A percentile compares a stretch with the other conserved stretches of the same genome.
Conservation (phyloP, 2,888 invertebrate species). For the Pegoplata infirma region DNA sequence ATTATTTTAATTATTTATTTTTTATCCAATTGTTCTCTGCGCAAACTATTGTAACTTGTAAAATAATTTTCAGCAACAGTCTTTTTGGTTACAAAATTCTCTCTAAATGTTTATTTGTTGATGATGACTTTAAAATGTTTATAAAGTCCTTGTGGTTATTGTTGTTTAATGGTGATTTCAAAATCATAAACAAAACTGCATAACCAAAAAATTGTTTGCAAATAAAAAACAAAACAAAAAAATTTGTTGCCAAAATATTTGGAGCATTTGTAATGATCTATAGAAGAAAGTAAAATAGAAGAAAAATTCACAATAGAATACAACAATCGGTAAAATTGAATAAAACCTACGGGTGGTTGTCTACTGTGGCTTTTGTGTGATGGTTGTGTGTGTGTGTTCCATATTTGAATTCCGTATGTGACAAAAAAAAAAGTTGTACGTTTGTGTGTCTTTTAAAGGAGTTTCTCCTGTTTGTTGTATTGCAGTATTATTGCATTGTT, state of each 20-base stretch:
- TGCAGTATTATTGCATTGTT: constrained; percentile 52
- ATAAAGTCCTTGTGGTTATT: not conserved
- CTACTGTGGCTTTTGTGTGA: not conserved
- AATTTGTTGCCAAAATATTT: not conserved
- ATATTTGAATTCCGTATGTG: too few relatives aligned
- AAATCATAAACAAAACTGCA: not conserved
- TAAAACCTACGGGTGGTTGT: constrained; percentile 53
- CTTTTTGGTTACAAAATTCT: too few relatives aligned
- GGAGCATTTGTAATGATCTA: not conserved
- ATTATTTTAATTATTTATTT: too few relatives aligned
- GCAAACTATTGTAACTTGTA: too few relatives aligned
- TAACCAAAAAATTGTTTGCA: not conserved
- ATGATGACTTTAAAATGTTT: not conserved
- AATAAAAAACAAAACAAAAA: not conserved
- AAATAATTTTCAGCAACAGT: too few relatives aligned
- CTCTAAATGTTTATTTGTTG: not conserved
- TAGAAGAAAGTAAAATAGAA: not conserved
- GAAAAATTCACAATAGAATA: constrained; percentile 13
- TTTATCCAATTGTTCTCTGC: too few relatives aligned
- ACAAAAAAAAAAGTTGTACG: not conserved
- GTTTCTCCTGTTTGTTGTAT: constrained; percentile 20
- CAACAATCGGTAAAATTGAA: constrained; percentile 40
- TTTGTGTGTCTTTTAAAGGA: constrained; percentile 12
- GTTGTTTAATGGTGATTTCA: not conserved
- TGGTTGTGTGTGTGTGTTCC: not conserved